phyloP scores from a whole-genome alignment of 2,113 vertebrate species.

The Takifugu flavidus region DNA sequence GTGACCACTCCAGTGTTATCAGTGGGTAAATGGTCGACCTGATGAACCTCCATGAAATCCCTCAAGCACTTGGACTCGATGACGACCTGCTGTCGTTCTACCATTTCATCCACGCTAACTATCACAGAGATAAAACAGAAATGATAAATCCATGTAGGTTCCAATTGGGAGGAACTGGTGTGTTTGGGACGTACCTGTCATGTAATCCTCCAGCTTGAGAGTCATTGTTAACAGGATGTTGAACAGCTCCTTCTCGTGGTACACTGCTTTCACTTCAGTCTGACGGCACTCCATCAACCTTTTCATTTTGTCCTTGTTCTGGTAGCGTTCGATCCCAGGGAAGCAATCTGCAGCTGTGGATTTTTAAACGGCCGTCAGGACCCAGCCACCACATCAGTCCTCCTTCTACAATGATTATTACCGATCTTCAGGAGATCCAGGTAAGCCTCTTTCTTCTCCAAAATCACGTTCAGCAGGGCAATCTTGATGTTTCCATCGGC shows the following conservation, averaged over 20 bases:
- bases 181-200: conserved; percentile 73
- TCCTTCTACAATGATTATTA: conserved; percentile 43
- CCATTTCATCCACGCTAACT: conserved; percentile 77
- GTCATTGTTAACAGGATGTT: conserved; percentile 79
- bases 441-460: conserved; percentile 57
- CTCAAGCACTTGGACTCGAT: conserved; percentile 59
- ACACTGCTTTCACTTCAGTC: conserved; percentile 66
- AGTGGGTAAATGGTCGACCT: conserved; percentile 2
- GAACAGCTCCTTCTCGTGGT: conserved; percentile 66
- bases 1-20: not conserved
- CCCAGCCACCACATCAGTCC: not conserved
- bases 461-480: conserved; percentile 73
- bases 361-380: not conserved
- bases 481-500: conserved; percentile 62
- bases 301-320: conserved; percentile 52
- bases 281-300: conserved; percentile 67
- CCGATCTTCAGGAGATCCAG: conserved; percentile 75
- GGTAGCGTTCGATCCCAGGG: conserved; percentile 49
- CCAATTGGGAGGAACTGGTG: no score
- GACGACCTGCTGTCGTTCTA: conserved; percentile 48
- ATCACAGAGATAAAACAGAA: conserved; percentile 11
- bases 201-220: conserved; percentile 64
- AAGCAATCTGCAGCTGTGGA: conserved; percentile 64
- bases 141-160: not conserved
- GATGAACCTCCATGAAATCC: conserved; percentile 61